These are phyloP conservation scores for Neopipo cinnamomea DNA, from an alignment of 2,113 vertebrate genomes.

Conservation along the genomic window DNA sequence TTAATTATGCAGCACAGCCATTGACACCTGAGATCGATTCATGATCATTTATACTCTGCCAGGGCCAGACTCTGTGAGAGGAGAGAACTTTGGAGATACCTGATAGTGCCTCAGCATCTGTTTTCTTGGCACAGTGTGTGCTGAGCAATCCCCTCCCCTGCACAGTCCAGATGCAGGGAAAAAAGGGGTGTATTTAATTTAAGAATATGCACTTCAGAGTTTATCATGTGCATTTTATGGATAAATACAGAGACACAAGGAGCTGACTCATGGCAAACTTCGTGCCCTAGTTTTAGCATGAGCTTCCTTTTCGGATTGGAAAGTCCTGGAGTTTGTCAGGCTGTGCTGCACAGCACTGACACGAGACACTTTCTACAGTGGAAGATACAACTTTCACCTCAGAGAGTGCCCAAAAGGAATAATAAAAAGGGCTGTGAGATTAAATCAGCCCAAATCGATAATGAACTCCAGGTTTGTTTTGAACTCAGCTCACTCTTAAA, in stretches of 20 bases:
- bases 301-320: neutral
- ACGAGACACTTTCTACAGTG: neutral
- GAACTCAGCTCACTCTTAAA: conserved; percentile 23
- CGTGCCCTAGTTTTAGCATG: neutral
- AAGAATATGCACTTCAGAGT: neutral
- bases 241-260: neutral
- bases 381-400: neutral
- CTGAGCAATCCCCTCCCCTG: neutral
- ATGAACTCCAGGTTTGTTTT: conserved; percentile 56
- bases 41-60: neutral
- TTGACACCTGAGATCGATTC: neutral
- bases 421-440: neutral
- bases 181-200: rapidly evolving
- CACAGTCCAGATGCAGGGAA: rapidly evolving
- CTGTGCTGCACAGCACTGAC: neutral
- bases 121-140: neutral
- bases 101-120: neutral
- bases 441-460: conserved; percentile 7
- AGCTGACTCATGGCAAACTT: neutral
- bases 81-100: neutral
- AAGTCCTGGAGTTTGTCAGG: neutral
- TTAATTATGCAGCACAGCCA: conserved; percentile 32
- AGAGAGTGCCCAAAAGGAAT: neutral
- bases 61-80: neutral
- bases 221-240: neutral